phyloP scores from a whole-genome alignment of 2,888 invertebrate genomes.

The Mycalesis mineus region DNA sequence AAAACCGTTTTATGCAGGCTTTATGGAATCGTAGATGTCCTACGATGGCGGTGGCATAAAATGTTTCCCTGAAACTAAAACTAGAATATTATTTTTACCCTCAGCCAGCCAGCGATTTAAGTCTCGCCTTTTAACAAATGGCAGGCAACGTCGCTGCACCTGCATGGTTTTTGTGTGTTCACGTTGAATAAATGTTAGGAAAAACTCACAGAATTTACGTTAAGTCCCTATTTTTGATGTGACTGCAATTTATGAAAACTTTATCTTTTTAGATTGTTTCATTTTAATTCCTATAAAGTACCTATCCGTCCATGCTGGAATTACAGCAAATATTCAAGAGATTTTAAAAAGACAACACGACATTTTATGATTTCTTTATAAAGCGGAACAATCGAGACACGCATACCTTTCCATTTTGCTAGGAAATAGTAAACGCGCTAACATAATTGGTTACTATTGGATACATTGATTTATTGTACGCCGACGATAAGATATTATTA shows the following conservation, averaged over 20 bases:
- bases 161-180: slow-evolving; percentile 8
- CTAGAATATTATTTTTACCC: slow-evolving; percentile 51
- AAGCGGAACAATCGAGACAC: too few relatives aligned
- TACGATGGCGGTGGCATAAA: slow-evolving; percentile 46
- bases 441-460: too few relatives aligned
- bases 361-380: too few relatives aligned
- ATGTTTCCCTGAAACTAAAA: slow-evolving; percentile 54
- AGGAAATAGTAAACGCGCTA: too few relatives aligned
- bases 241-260: background rate
- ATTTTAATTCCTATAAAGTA: background rate
- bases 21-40: background rate
- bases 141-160: slow-evolving; percentile 64
- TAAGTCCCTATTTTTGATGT: background rate
- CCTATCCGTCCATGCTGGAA: too few relatives aligned
- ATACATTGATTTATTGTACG: too few relatives aligned
- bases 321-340: too few relatives aligned
- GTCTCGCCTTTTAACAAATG: slow-evolving; percentile 72
- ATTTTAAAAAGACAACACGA: too few relatives aligned
- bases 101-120: slow-evolving; percentile 55
- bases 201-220: slow-evolving; percentile 7
- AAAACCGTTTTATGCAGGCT: background rate
- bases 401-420: too few relatives aligned
- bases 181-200: slow-evolving; percentile 2
- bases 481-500: too few relatives aligned
- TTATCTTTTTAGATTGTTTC: background rate